Percentiles rank a stretch among this genome's conserved stretches.
phyloP scores from a whole-genome alignment of 2,113 vertebrate genomes.

The Coptodon bakossiorum region DNA sequence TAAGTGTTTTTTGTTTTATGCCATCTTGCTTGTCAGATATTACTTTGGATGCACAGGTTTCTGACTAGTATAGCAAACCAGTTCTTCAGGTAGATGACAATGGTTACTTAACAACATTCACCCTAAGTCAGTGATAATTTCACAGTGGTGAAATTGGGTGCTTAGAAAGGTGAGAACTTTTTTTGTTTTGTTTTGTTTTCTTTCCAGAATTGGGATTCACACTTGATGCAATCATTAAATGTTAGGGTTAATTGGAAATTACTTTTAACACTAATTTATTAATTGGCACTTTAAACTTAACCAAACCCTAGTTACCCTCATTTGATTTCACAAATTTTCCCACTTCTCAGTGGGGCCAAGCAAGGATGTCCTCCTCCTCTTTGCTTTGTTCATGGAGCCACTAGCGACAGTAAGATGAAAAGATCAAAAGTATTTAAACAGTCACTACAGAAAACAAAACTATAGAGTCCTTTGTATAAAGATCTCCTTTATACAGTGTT shows the following conservation, averaged over 20 bases:
- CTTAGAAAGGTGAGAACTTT: not conserved
- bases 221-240: not conserved
- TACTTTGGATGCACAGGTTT: not conserved
- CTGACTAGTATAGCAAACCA: not conserved
- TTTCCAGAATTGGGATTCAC: fast-evolving
- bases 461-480: not conserved
- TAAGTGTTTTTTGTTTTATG: not conserved
- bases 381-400: not conserved
- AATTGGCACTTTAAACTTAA: not conserved
- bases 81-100: not conserved
- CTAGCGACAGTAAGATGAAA: not conserved
- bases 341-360: fast-evolving
- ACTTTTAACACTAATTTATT: fast-evolving
- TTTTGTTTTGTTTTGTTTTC: too few species aligned
- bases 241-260: fast-evolving
- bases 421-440: fast-evolving
- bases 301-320: not conserved
- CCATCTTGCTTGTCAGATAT: not conserved
- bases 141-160: fast-evolving
- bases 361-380: fast-evolving
- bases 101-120: fast-evolving
- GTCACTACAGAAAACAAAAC: fast-evolving
- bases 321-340: not conserved
- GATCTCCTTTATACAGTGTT: fast-evolving
- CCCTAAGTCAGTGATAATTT: fast-evolving